Percentiles rank a stretch among this genome's conserved stretches.
Conservation (phyloP, 2,113 vertebrate species). For the Alethe diademata region DNA sequence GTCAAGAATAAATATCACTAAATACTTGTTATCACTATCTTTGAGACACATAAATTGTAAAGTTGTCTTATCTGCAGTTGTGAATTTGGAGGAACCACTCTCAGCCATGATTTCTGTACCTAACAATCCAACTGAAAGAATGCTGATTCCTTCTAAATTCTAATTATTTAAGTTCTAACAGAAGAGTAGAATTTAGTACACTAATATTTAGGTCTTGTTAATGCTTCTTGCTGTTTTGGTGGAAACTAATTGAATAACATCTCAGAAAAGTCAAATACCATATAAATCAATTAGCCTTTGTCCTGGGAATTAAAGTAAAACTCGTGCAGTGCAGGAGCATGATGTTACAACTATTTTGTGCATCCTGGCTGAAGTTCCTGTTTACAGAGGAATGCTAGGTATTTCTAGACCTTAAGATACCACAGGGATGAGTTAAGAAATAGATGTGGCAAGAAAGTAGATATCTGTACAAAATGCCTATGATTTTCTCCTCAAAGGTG, state of each 20-base stretch:
- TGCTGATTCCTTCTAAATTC: neutral
- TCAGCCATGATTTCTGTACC: neutral
- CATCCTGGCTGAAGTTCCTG: neutral
- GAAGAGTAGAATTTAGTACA: neutral
- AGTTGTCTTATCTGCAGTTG: neutral
- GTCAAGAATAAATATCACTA: neutral
- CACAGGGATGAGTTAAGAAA: neutral
- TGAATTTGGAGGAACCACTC: neutral
- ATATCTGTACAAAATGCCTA: neutral
- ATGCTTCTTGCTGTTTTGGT: neutral
- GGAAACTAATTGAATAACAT: neutral
- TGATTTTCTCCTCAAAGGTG: neutral
- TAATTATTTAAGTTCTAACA: neutral
- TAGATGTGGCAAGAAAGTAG: neutral
- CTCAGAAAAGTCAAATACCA: neutral
- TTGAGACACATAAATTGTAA: neutral
- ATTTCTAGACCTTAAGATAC: neutral
- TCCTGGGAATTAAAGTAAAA: neutral
- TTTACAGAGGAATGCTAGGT: neutral
- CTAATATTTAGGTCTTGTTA: neutral
- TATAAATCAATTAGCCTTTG: neutral
- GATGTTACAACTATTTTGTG: neutral
- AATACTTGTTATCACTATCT: neutral
- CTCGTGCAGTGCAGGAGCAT: fast-evolving
- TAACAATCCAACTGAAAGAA: neutral